phyloP scores from a whole-genome alignment of 64 coral and sea anemone species.

The Stichodactyla helianthus region DNA sequence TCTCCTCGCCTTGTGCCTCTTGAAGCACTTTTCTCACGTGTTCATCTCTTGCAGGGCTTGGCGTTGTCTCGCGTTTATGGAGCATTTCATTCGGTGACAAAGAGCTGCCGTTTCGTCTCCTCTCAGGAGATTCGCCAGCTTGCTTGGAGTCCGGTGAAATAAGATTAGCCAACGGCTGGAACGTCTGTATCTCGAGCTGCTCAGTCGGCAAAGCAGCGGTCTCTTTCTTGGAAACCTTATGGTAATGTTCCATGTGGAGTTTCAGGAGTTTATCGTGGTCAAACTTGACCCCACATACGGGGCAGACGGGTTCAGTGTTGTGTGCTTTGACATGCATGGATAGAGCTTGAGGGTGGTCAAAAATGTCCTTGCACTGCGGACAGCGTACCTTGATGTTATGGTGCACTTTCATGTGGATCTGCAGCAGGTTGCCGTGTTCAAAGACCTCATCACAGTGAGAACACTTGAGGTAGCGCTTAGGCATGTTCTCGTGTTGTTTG shows the following conservation, averaged over 20 bases:
- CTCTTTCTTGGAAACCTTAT: slow-evolving; percentile 38
- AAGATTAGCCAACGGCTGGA: slow-evolving; percentile 2
- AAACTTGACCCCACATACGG: slow-evolving; percentile 80
- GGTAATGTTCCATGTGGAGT: slow-evolving; percentile 86
- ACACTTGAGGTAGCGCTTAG: slow-evolving; percentile 59
- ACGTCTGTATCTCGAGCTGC: background rate
- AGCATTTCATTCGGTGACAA: background rate
- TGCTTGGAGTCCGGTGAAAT: background rate
- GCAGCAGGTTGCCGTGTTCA: slow-evolving; percentile 76
- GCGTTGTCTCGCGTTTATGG: background rate
- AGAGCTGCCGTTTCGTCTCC: background rate
- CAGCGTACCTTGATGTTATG: slow-evolving; percentile 82
- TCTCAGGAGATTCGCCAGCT: background rate
- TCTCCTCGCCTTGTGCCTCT: background rate
- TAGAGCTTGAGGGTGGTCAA: slow-evolving; percentile 70
- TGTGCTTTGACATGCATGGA: slow-evolving; percentile 61
- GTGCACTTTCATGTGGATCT: slow-evolving; percentile 84
- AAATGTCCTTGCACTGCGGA: slow-evolving; percentile 76
- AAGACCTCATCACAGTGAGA: slow-evolving; percentile 75
- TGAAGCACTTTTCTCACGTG: background rate
- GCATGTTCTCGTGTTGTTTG: slow-evolving; percentile 73
- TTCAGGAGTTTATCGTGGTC: slow-evolving; percentile 84
- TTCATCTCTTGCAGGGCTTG: background rate
- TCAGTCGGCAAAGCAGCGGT: background rate
- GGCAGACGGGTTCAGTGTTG: slow-evolving; percentile 76